Evolutionary conservation across 2,113 vertebrate species (phyloP), one percentile per base, ranked within the genome.

Genomic region (Malurus alboscapulatus): DNA sequence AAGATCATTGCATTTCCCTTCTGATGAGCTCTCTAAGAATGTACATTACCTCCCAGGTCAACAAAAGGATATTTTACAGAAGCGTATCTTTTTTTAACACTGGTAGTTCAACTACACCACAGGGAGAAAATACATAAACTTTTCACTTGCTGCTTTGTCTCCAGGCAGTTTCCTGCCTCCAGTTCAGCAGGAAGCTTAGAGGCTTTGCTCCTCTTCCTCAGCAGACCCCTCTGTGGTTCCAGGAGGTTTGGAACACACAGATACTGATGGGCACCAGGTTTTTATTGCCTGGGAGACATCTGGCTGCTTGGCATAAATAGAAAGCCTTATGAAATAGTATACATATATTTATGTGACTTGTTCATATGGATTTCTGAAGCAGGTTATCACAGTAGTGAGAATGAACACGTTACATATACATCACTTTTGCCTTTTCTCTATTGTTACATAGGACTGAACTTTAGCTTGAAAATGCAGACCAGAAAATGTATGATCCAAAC

Each of bases 1-100:
- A 44, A 45, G 68, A 87, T 90, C 57, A 34, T 75, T 63, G 45
- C 30, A 38, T 47, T 26, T 82, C 10, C 76, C 53, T 32, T 94
- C 55, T 73, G 79, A 75, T 22, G 53, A 91, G 66, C 32, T 30
- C 51, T 58, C 27, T 36, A 54, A 84, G 89, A 65, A 75, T 36
- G 74, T 95, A 44, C 50, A 19, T 92, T 87, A 84, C 69, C 77
- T 92, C 87, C 45, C 66, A 82, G 66, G 78, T 69, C 87, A 92
- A 62, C 84, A 85, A 80, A 93, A 80, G 47, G 58, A 54, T 88
- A 42, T 27, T 21, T 61, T 93, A 71, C 84, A 87, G 84, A 62
- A 92, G 34, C 42, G 89, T 69, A 77, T 91, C 93, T 87, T 87
- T 51, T 85, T 85, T 47, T 22, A 93, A 68, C 30, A 13, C 34